Conservation (phyloP, 2,797 vertebrate genomes). For the Sebastes iracundus region DNA sequence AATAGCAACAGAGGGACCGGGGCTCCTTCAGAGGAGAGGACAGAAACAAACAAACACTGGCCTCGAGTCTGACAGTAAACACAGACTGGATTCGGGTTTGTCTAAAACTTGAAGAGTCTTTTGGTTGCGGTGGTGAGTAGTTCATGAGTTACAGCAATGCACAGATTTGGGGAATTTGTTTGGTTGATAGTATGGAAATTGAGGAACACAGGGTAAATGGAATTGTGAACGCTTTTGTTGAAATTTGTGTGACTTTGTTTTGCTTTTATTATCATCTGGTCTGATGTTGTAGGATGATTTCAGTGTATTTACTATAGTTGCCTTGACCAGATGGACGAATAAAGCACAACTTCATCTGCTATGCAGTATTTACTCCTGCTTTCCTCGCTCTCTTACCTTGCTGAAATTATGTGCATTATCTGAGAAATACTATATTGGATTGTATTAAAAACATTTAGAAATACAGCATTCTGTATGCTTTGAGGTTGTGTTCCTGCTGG, state of each 20-base stretch:
- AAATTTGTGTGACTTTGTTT: background rate
- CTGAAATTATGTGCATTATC: background rate
- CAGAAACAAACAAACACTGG: constrained; percentile 52
- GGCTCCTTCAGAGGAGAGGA: constrained; percentile 55
- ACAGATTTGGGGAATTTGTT: background rate
- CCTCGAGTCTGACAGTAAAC: constrained; percentile 60
- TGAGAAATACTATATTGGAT: background rate
- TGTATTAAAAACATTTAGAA: background rate
- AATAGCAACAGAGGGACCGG: constrained; percentile 69
- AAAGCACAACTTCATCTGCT: background rate
- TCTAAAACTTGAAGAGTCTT: constrained; percentile 16
- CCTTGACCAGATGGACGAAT: background rate
- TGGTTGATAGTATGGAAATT: background rate
- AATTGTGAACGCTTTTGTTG: background rate
- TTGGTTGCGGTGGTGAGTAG: constrained; percentile 68
- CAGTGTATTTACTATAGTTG: background rate
- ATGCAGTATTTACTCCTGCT: background rate
- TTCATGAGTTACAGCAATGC: constrained; percentile 1
- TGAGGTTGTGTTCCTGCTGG: background rate
- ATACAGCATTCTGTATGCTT: background rate
- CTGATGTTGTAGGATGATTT: background rate
- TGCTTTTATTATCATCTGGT: background rate
- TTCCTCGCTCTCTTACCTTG: background rate
- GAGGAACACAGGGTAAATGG: background rate
- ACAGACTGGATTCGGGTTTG: constrained; percentile 24